Evolutionary conservation across 2,113 vertebrate species (phyloP).

Genomic region (Azemiops feae): DNA sequence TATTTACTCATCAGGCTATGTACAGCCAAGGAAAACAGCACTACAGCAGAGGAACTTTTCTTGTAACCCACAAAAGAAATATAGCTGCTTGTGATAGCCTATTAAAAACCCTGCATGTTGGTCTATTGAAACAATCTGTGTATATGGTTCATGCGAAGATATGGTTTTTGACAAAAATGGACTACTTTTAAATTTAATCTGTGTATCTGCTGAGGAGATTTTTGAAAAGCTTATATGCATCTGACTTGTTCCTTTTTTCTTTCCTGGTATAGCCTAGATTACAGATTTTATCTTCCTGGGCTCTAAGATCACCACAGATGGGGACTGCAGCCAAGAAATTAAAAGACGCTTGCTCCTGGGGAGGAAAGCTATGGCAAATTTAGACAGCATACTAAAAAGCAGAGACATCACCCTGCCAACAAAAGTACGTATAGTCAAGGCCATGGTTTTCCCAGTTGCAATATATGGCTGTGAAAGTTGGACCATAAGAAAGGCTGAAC

Average conservation of each 20-base stretch:
- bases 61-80: conserved; percentile 44
- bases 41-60: conserved; percentile 59
- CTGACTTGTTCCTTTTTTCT: conserved; percentile 2
- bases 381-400: no score
- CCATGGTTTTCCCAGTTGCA: no score
- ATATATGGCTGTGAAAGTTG: no score
- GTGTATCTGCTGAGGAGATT: background rate
- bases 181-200: conserved; percentile 3
- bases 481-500: no score
- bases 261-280: background rate
- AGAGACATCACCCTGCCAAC: no score
- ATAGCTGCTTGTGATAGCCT: conserved; percentile 6
- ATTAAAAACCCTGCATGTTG: conserved; percentile 42
- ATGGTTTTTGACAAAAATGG: conserved; percentile 3
- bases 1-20: conserved; percentile 36
- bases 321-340: no score
- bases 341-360: no score
- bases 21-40: conserved; percentile 67
- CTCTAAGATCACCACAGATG: no score
- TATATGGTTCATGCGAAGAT: background rate
- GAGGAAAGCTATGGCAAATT: no score
- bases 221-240: conserved; percentile 20
- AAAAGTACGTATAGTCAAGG: no score
- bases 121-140: background rate
- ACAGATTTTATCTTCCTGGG: no score